These are phyloP conservation scores for Ips nitidus DNA, from an alignment of 1,140 invertebrate species.

Conservation along the genomic window DNA sequence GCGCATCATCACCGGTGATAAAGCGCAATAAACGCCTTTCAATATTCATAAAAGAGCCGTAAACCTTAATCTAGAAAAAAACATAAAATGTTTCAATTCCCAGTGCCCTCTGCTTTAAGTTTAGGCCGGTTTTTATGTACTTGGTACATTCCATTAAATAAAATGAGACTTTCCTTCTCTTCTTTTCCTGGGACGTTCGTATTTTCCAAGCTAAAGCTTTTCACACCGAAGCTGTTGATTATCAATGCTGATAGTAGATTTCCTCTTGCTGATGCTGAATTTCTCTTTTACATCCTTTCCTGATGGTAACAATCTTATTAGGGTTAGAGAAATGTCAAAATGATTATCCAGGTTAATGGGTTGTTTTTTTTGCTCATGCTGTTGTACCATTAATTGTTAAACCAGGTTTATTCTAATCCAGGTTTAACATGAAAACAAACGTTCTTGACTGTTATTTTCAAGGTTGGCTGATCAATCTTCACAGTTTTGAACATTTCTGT, in stretches of 20 bases:
- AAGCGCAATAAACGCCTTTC: conserved; percentile 16
- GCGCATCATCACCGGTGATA: neutral
- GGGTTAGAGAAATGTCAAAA: no score
- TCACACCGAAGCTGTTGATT: conserved; percentile 36
- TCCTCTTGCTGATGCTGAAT: conserved; percentile 22
- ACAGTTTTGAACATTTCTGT: no score
- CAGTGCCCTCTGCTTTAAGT: conserved; percentile 14
- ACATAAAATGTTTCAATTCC: conserved; percentile 26
- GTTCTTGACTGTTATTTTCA: no score
- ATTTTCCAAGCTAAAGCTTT: conserved; percentile 40
- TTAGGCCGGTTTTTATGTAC: conserved; percentile 38
- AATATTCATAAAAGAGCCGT: conserved; percentile 25
- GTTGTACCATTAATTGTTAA: no score
- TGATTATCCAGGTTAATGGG: no score
- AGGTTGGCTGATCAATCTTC: no score
- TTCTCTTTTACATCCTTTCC: no score
- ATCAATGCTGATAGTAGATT: conserved; percentile 39
- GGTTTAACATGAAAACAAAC: no score
- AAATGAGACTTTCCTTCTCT: conserved; percentile 39
- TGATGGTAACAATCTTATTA: no score
- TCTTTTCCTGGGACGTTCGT: conserved; percentile 32
- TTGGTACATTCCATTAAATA: conserved; percentile 41
- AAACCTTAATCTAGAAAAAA: conserved; percentile 21
- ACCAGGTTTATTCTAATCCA: no score
- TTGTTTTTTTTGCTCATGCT: no score